Conservation (phyloP, 2,797 vertebrate genomes). For the Cuculus canorus region DNA sequence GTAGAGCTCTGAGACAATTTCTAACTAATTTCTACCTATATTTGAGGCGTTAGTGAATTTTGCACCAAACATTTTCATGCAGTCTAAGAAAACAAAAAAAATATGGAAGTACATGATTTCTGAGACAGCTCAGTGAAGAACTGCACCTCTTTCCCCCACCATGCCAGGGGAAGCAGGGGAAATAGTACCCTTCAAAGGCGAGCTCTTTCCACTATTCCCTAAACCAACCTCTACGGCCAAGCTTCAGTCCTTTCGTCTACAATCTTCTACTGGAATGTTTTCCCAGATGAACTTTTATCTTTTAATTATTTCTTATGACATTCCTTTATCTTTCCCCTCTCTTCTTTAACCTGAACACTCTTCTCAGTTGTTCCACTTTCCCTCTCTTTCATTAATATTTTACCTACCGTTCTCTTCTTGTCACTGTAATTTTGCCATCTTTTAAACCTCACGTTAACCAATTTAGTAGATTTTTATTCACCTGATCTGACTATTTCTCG, state of each 20-base stretch:
- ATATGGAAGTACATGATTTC: neutral
- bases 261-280: neutral
- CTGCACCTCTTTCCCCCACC: neutral
- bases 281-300: neutral
- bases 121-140: neutral
- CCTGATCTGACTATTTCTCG: neutral
- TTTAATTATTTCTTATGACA: neutral
- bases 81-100: neutral
- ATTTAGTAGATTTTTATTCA: neutral
- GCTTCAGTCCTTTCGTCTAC: neutral
- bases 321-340: neutral
- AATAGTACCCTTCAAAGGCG: neutral
- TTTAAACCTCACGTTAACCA: neutral
- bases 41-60: neutral
- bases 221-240: neutral
- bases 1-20: neutral
- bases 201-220: neutral
- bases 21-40: neutral
- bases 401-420: neutral
- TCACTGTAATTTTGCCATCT: neutral
- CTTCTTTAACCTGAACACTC: neutral
- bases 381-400: neutral
- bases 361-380: neutral
- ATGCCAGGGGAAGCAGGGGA: neutral
- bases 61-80: neutral